Conservation (phyloP, 1,140 invertebrate species). For the Drosophila nebulosa region DNA sequence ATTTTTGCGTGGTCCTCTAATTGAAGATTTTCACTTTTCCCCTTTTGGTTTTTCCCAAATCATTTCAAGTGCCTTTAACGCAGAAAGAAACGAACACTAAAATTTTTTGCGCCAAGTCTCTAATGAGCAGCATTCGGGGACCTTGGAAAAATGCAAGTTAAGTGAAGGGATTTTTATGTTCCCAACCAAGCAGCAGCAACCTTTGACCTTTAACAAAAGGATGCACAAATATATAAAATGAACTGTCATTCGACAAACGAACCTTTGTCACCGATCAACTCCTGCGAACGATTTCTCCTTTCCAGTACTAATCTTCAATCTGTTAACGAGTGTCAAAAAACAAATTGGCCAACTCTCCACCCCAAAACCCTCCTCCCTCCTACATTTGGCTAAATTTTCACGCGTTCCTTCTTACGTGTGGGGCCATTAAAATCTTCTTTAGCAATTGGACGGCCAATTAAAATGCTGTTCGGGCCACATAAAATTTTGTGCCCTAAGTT, state of each 20-base stretch:
- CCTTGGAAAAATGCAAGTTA: too few relatives aligned
- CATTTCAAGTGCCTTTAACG: slow-evolving; percentile 51
- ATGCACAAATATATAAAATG: not conserved
- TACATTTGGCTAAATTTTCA: too few relatives aligned
- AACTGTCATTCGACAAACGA: not conserved
- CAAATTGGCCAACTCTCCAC: slow-evolving; percentile 19
- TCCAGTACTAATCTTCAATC: slow-evolving; percentile 7
- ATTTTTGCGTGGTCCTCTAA: slow-evolving; percentile 37
- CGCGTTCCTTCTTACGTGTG: slow-evolving; percentile 22
- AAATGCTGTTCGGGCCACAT: slow-evolving; percentile 53
- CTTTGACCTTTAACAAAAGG: slow-evolving; percentile 51
- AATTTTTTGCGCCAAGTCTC: too few relatives aligned
- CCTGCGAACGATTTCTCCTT: not conserved
- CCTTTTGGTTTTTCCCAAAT: slow-evolving; percentile 46
- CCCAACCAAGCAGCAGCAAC: too few relatives aligned
- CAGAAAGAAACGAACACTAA: slow-evolving; percentile 27
- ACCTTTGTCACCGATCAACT: slow-evolving; percentile 35
- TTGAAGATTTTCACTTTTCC: slow-evolving; percentile 58
- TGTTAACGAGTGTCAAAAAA: slow-evolving; percentile 47
- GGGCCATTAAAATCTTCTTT: slow-evolving; percentile 41
- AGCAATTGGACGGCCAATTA: slow-evolving; percentile 63
- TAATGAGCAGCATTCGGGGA: slow-evolving; percentile 55
- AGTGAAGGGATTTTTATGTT: slow-evolving; percentile 24
- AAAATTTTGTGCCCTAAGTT: slow-evolving; percentile 49
- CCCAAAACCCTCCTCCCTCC: too few relatives aligned